These are phyloP conservation scores for Phyllostomus discolor DNA, from an alignment of 2,113 vertebrate genomes.

Conservation along the genomic window DNA sequence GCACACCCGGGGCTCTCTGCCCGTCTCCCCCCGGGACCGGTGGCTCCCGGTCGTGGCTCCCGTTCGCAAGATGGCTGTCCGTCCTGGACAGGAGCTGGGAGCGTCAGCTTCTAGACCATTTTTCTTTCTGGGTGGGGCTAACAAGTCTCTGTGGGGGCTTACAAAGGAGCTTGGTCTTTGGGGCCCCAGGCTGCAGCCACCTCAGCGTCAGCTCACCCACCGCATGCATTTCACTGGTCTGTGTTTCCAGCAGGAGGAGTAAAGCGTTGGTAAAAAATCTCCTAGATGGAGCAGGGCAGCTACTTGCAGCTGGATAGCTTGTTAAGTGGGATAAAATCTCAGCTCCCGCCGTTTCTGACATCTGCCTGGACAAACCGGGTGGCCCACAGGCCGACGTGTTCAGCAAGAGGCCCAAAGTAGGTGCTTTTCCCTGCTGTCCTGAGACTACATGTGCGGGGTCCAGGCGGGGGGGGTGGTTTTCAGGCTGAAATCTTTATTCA, in stretches of 20 bases:
- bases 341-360: background rate
- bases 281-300: background rate
- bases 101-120: background rate
- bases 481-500: background rate
- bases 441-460: background rate
- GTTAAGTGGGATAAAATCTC: background rate
- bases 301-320: background rate
- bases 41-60: background rate
- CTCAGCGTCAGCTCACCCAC: background rate
- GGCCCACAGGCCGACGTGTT: fast-evolving
- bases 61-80: background rate
- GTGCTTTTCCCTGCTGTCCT: background rate
- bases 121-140: background rate
- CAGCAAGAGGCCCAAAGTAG: background rate
- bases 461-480: too few relatives aligned
- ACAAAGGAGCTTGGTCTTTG: background rate
- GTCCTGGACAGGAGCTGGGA: background rate
- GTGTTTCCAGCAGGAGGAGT: background rate
- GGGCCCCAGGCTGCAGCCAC: background rate
- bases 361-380: background rate
- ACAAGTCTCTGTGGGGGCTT: background rate
- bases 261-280: background rate
- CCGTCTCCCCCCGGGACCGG: background rate
- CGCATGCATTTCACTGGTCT: background rate
- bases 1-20: background rate